A percentile compares a stretch with the other conserved stretches of the same genome.
Evolutionary conservation across 2,888 invertebrate genomes (phyloP).

Genomic region (Nymphalis urticae): DNA sequence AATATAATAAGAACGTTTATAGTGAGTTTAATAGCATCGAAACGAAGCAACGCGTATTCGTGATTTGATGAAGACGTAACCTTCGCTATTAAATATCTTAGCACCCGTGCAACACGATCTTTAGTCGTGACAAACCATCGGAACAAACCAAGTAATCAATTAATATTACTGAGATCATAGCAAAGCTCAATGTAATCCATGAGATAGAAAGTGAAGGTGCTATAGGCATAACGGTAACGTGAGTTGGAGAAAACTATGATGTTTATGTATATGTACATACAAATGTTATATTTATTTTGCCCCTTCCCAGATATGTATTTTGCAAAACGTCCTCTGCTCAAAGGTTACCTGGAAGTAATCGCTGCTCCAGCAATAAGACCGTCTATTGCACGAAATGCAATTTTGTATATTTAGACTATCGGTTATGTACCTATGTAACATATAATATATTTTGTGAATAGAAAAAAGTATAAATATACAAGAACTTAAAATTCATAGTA

Average conservation of each 20-base stretch:
- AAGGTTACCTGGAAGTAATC: too few relatives aligned
- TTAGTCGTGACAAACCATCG: constrained; percentile 24
- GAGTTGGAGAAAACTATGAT: constrained; percentile 23
- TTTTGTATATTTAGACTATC: too few relatives aligned
- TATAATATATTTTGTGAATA: too few relatives aligned
- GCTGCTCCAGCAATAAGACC: too few relatives aligned
- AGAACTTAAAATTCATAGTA: too few relatives aligned
- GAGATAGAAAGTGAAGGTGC: constrained; percentile 34
- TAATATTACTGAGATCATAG: constrained; percentile 14
- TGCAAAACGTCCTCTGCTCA: too few relatives aligned
- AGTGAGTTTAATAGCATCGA: constrained; percentile 3
- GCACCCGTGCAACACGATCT: constrained; percentile 28
- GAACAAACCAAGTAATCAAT: constrained; percentile 19
- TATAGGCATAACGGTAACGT: constrained; percentile 27
- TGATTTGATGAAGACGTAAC: constrained; percentile 28
- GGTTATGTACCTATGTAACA: too few relatives aligned
- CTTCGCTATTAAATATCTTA: constrained; percentile 22
- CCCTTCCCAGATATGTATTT: too few relatives aligned
- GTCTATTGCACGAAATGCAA: too few relatives aligned
- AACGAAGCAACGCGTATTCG: constrained; percentile 19
- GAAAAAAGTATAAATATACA: too few relatives aligned
- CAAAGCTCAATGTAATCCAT: constrained; percentile 38
- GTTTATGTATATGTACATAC: neutral
- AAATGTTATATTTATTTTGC: too few relatives aligned
- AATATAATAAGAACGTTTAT: neutral